These are phyloP conservation scores for Symphodus melops DNA, from an alignment of 2,113 vertebrate species.

Conservation along the genomic window DNA sequence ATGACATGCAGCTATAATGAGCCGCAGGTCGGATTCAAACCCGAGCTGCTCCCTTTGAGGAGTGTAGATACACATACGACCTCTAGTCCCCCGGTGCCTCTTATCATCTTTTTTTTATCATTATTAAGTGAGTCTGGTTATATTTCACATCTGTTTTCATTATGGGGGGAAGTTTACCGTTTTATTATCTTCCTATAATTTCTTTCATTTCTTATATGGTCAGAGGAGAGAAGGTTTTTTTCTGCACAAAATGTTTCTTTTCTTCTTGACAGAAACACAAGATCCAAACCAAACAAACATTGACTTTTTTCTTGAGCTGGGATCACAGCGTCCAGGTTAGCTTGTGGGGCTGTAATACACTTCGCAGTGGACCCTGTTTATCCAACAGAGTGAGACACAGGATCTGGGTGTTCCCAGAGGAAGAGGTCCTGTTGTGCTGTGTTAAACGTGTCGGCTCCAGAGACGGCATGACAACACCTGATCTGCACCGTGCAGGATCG, in stretches of 20 bases:
- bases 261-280: neutral
- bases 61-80: too few species aligned
- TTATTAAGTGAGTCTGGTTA: too few species aligned
- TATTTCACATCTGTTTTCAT: too few species aligned
- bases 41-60: too few species aligned
- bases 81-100: too few species aligned
- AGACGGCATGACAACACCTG: constrained; percentile 66
- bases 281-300: neutral
- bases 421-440: constrained; percentile 57
- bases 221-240: neutral
- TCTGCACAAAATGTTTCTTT: neutral
- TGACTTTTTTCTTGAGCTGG: constrained; percentile 27
- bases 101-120: too few species aligned
- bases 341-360: neutral
- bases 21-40: too few species aligned
- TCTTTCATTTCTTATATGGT: neutral
- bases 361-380: constrained; percentile 37
- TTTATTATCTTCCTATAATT: too few species aligned
- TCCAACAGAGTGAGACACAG: constrained; percentile 33
- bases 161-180: too few species aligned
- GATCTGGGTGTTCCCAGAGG: constrained; percentile 41
- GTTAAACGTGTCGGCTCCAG: constrained; percentile 49
- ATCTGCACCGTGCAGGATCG: constrained; percentile 30
- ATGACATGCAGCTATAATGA: too few species aligned
- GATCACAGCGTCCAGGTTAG: constrained; percentile 5